phyloP scores from a whole-genome alignment of 37 sponge, comb jelly and placozoan species.

The Amphimedon queenslandica region DNA sequence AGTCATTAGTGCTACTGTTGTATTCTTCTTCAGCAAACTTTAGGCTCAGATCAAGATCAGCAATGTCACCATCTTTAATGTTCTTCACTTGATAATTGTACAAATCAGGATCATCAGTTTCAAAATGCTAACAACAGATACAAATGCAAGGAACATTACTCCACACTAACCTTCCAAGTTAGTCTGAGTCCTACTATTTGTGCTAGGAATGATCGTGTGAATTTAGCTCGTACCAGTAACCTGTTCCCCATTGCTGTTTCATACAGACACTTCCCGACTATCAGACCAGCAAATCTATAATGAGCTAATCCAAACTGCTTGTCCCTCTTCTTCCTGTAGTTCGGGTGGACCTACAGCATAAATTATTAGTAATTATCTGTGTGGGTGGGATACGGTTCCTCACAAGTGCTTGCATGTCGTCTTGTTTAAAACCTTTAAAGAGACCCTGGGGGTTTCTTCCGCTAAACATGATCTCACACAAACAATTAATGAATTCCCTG shows the following conservation, averaged over 20 bases:
- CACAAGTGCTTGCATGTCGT: constrained; percentile 45
- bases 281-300: constrained; percentile 75
- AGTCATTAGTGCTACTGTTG: too few relatives aligned
- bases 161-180: constrained; percentile 46
- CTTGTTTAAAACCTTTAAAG: constrained; percentile 38
- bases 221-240: constrained; percentile 70
- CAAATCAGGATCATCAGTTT: constrained; percentile 86
- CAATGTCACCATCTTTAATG: constrained; percentile 72
- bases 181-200: constrained; percentile 90
- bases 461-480: constrained; percentile 33
- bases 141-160: neutral
- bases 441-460: constrained; percentile 12
- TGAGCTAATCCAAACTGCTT: constrained; percentile 27
- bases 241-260: constrained; percentile 73
- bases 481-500: constrained; percentile 41
- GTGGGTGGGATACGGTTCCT: neutral
- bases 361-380: neutral
- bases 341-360: constrained; percentile 60
- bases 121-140: constrained; percentile 80
- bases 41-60: constrained; percentile 61
- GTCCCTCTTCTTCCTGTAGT: constrained; percentile 14
- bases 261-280: constrained; percentile 91
- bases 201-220: constrained; percentile 89
- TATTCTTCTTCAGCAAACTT: constrained; percentile 91
- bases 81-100: constrained; percentile 76